Evolutionary conservation across 1,140 invertebrate species (phyloP).

Genomic region (Platorchestia sp.): DNA sequence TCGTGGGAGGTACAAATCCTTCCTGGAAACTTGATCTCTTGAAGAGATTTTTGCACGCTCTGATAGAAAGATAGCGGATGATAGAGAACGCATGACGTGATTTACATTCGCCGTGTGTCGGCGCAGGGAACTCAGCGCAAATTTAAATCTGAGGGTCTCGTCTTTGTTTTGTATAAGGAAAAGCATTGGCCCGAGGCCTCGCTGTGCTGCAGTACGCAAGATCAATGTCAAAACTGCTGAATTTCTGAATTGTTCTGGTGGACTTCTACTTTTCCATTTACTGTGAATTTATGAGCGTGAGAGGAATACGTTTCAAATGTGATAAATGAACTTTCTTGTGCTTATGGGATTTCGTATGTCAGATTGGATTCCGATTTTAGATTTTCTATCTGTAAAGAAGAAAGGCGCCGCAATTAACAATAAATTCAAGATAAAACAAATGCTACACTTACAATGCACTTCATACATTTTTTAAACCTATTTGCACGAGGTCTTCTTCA

Average conservation of each 20-base stretch:
- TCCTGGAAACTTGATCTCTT: conserved; percentile 9
- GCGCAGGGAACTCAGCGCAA: neutral
- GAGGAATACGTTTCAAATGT: neutral
- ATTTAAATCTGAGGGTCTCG: neutral
- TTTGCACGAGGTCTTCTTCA: neutral
- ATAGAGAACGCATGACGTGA: conserved; percentile 1
- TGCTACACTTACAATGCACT: neutral
- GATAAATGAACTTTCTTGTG: neutral
- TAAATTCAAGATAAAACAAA: neutral
- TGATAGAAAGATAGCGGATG: conserved; percentile 26
- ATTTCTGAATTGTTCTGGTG: neutral
- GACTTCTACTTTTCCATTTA: neutral
- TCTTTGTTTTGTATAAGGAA: neutral
- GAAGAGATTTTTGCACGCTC: conserved; percentile 11
- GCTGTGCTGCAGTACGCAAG: neutral
- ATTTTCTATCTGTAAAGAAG: neutral
- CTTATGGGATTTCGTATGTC: neutral
- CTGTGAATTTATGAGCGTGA: neutral
- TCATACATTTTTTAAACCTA: neutral
- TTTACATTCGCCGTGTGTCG: neutral
- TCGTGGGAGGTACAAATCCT: conserved; percentile 37
- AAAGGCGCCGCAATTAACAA: neutral
- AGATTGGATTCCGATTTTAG: neutral
- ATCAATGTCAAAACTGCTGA: neutral
- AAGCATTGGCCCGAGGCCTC: neutral